Base-by-base conservation (phyloP, 2,888 invertebrate species). In the Chloroclystis v-ata region DNA sequence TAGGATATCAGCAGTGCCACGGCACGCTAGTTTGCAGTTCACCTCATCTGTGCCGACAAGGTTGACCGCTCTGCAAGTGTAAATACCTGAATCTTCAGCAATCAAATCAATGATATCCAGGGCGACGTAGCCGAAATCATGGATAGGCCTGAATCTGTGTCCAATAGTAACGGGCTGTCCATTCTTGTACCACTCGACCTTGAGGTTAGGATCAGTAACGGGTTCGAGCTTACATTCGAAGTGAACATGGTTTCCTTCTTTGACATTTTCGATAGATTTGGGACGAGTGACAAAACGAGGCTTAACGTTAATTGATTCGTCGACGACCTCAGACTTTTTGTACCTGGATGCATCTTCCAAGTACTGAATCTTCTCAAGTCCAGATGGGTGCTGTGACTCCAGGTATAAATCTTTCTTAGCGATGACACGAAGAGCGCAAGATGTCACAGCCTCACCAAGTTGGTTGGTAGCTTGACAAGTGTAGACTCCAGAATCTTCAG, bases 71-170 rank as follows among this genome's bases (percentile, higher is more conserved):
- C 96, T 91, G 72, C 98, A 97, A 2, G 97, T 98, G 78, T 99
- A 99, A 13, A 93, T 91, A 37, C 96, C 98, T 0, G 95, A 93
- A 81, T 99, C 99, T 89, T 99, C 98, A 43, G 97, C 96, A 72
- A 98, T 98, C 44, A 97, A 89, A 74, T 98, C 98, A 58, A 98
- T 93, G 55, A 99, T 96, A 71, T 99, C 99, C 54, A 99, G 89
- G 10, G 98, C 98, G 13, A 99, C 99, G 74, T 98, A 99, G 29
- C 99, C 99, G 81, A 99, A 99, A 80, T 99, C 99, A 75, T 98
- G 97, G 73, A 97, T 97, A 48, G 98, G 97, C 64, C 97, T 92
- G 89, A 97, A 98, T 67, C 98, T 92, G 74, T 97, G 97, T 38
- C 97, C 98, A 72, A 97, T 92, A 11, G 95, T 97, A 42, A 99